Evolutionary conservation across 2,797 vertebrate species (phyloP).

Genomic region (Lutjanus argentimaculatus): DNA sequence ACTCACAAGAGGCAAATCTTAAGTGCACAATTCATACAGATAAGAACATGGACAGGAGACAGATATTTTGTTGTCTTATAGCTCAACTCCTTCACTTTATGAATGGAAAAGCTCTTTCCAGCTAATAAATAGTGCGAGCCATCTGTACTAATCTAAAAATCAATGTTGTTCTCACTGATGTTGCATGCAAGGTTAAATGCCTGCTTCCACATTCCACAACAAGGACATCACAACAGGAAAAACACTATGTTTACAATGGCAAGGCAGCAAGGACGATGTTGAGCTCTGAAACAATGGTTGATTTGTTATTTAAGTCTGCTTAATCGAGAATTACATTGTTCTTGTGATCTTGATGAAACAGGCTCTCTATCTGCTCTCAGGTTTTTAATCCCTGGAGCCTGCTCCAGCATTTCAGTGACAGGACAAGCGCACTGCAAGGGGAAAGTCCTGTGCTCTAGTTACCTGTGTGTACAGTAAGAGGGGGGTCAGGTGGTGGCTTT

Average conservation of each 20-base stretch:
- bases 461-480: not conserved
- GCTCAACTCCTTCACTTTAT: not conserved
- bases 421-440: not conserved
- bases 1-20: no score
- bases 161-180: not conserved
- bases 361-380: not conserved
- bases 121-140: not conserved
- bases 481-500: not conserved
- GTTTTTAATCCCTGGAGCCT: not conserved
- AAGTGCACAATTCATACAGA: no score
- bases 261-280: not conserved
- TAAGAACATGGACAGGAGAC: not conserved
- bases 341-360: not conserved
- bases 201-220: not conserved
- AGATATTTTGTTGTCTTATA: not conserved
- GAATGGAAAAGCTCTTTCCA: not conserved
- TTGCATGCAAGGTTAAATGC: slow-evolving; percentile 4
- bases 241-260: not conserved
- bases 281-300: not conserved
- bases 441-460: slow-evolving; percentile 3
- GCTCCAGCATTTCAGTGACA: not conserved
- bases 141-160: slow-evolving; percentile 11
- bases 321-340: not conserved
- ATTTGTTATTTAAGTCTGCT: not conserved
- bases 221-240: slow-evolving; percentile 4